Evolutionary conservation across 2,113 vertebrate species (phyloP).

Genomic region (Apodemus sylvaticus): DNA sequence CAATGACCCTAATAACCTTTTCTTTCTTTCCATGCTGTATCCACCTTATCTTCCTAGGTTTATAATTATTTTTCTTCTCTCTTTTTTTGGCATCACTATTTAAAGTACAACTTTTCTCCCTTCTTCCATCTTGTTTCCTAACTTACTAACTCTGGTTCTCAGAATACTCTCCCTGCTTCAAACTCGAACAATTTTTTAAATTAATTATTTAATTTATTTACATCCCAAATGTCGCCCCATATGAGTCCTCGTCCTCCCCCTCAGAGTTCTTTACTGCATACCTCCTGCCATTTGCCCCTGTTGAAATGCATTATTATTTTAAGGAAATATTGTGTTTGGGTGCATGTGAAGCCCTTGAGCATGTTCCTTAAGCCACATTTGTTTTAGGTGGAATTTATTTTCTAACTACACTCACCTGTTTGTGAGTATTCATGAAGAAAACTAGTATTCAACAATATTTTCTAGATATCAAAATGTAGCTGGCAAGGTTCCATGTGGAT

Average conservation of each 20-base stretch:
- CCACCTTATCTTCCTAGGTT: background rate
- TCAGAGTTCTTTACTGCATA: no score
- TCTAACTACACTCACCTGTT: background rate
- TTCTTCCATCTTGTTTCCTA: background rate
- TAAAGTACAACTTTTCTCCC: background rate
- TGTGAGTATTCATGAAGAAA: background rate
- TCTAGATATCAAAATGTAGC: background rate
- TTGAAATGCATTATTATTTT: slow-evolving; percentile 44
- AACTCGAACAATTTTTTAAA: background rate
- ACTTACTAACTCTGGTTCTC: background rate
- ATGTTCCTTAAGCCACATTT: slow-evolving; percentile 70
- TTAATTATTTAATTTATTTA: no score
- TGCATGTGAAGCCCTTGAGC: slow-evolving; percentile 56
- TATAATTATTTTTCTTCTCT: background rate
- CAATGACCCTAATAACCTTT: no score
- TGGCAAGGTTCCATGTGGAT: background rate
- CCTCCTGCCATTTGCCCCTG: no score
- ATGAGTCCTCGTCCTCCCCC: no score
- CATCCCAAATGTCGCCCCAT: no score
- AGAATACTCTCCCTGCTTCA: background rate
- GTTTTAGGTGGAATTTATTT: slow-evolving; percentile 62
- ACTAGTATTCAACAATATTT: background rate
- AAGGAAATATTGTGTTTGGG: slow-evolving; percentile 72
- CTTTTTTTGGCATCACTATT: background rate
- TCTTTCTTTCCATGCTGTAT: background rate